Conservation (phyloP, 2,888 invertebrate species). For the Papilio gigon region DNA sequence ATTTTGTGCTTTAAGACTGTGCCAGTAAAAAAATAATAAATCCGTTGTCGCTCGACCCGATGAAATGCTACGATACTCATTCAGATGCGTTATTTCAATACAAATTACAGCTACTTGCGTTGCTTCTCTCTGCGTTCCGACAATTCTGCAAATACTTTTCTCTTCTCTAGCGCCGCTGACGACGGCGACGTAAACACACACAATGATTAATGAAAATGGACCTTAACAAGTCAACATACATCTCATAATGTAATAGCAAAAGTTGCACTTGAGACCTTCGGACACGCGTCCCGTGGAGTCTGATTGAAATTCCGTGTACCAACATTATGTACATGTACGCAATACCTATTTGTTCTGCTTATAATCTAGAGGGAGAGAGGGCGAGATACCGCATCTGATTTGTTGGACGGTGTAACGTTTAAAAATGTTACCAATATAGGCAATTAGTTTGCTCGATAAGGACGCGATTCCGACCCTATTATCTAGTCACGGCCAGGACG, state of each 20-base stretch:
- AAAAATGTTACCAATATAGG: constrained; percentile 67
- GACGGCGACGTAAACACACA: constrained; percentile 50
- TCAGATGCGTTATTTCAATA: constrained; percentile 80
- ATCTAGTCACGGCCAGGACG: constrained; percentile 36
- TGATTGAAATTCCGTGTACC: constrained; percentile 82
- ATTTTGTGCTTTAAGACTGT: constrained; percentile 78
- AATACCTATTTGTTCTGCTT: constrained; percentile 72
- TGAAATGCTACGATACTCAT: constrained; percentile 79
- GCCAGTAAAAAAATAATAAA: constrained; percentile 80
- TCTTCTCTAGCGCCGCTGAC: constrained; percentile 62
- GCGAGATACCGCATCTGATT: constrained; percentile 61
- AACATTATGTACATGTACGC: constrained; percentile 73
- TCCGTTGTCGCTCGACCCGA: constrained; percentile 68
- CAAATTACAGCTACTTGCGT: constrained; percentile 80
- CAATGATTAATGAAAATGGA: constrained; percentile 43
- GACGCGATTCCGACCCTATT: constrained; percentile 52
- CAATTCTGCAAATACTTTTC: constrained; percentile 81
- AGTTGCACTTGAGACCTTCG: constrained; percentile 46
- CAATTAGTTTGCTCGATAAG: constrained; percentile 74
- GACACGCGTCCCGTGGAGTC: constrained; percentile 46
- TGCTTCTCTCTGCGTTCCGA: constrained; percentile 75
- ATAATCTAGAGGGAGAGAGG: constrained; percentile 70
- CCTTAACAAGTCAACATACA: constrained; percentile 11
- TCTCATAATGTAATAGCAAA: constrained; percentile 42
- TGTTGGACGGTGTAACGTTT: constrained; percentile 62